Percentiles rank a stretch among this genome's conserved stretches.
phyloP scores from a whole-genome alignment of 2,113 vertebrate species.

The Saguinus midas region DNA sequence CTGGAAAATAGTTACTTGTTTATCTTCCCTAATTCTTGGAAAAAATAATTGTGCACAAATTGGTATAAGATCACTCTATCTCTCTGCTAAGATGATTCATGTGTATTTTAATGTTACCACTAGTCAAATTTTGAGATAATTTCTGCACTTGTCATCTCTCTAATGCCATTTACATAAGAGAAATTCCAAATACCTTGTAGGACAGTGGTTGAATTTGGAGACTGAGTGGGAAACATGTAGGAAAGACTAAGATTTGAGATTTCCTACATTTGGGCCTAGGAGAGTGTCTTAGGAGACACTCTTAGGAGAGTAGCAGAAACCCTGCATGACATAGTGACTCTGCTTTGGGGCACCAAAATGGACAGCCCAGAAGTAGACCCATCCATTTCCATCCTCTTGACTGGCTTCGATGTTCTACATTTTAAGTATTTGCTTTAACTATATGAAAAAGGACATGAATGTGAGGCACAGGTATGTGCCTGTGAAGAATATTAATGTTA shows the following conservation, averaged over 20 bases:
- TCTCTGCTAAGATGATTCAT: neutral
- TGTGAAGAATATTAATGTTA: neutral
- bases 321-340: neutral
- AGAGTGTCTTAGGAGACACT: neutral
- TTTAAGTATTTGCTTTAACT: neutral
- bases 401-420: neutral
- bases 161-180: neutral
- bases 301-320: neutral
- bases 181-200: neutral
- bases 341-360: neutral
- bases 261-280: neutral
- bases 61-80: neutral
- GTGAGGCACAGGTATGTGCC: neutral
- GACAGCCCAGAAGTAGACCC: neutral
- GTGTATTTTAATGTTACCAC: neutral
- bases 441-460: neutral
- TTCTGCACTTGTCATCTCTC: neutral
- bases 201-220: neutral
- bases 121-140: neutral
- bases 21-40: neutral
- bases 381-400: neutral
- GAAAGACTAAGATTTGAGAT: neutral
- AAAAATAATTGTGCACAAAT: neutral
- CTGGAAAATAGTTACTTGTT: neutral
- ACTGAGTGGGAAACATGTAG: neutral